These are phyloP conservation scores for Hydractinia symbiolongicarpus DNA, from an alignment of 30 jellyfish, hydroid and myxozoan species.

Conservation along the genomic window DNA sequence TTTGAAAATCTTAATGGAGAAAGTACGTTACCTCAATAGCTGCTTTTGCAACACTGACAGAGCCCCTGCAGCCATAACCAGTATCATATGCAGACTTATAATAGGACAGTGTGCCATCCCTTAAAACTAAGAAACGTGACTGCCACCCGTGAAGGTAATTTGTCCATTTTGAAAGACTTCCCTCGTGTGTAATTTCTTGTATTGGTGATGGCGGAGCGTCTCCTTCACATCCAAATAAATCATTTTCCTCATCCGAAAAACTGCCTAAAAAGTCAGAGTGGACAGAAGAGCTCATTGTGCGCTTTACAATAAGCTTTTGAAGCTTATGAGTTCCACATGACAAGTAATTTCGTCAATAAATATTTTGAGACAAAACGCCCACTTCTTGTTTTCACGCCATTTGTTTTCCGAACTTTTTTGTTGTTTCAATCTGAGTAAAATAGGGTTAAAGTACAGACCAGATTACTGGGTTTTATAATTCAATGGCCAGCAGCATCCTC, in stretches of 20 bases:
- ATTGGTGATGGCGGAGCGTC: conserved; percentile 24
- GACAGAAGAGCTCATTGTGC: conserved; percentile 27
- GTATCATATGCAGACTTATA: conserved; percentile 85
- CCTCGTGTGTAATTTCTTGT: conserved; percentile 52
- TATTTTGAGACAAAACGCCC: no score
- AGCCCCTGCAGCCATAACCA: conserved; percentile 93
- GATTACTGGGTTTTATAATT: no score
- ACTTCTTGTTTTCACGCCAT: no score
- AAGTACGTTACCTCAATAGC: conserved; percentile 45
- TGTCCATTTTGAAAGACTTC: conserved; percentile 95
- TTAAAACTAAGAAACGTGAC: conserved; percentile 66
- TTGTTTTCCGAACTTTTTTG: no score
- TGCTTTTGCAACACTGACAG: conserved; percentile 84
- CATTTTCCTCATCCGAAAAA: conserved; percentile 46
- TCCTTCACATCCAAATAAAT: conserved; percentile 24
- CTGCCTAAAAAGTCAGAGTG: conserved; percentile 32
- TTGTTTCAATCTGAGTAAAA: no score
- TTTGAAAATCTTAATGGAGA: not conserved
- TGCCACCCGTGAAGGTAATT: conserved; percentile 99
- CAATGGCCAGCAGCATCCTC: no score
- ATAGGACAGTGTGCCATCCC: conserved; percentile 79
- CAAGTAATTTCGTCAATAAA: no score
- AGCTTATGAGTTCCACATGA: no score
- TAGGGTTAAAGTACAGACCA: no score
- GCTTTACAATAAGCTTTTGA: not conserved